phyloP scores from a whole-genome alignment of 2,113 vertebrate species.

The Vulpes ferrilata region DNA sequence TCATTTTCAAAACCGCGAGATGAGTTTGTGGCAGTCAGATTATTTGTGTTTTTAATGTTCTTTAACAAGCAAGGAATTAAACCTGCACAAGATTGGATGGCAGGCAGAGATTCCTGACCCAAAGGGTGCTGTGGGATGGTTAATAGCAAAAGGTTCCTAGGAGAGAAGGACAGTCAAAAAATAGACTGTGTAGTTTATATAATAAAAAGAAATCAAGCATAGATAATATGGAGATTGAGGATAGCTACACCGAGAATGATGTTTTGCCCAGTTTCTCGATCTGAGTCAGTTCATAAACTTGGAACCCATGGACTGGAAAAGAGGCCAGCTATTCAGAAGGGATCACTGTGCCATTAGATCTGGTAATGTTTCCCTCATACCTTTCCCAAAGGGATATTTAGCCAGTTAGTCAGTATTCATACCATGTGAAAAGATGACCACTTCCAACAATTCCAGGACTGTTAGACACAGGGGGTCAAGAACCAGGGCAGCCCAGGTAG shows the following conservation, averaged over 20 bases:
- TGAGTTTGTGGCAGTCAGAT: background rate
- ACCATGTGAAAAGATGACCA: background rate
- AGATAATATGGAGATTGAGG: background rate
- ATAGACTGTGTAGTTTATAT: background rate
- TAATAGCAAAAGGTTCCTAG: background rate
- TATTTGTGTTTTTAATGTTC: background rate
- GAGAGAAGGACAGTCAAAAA: background rate
- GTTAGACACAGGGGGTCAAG: background rate
- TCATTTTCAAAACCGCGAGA: background rate
- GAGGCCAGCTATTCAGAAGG: background rate
- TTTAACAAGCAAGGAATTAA: background rate
- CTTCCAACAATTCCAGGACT: background rate
- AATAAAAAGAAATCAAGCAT: conserved; percentile 3
- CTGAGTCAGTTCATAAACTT: background rate
- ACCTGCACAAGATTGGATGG: background rate
- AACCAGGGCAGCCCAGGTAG: background rate
- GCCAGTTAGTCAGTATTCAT: background rate
- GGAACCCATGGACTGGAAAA: background rate
- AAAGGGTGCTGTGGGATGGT: background rate
- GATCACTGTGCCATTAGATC: background rate
- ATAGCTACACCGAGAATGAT: background rate
- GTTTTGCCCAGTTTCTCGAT: background rate
- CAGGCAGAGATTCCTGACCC: background rate
- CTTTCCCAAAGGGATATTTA: background rate
- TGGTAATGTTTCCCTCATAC: background rate